Evolutionary conservation across 1,140 invertebrate species (phyloP).

Genomic region (Agraylea sexmaculata): DNA sequence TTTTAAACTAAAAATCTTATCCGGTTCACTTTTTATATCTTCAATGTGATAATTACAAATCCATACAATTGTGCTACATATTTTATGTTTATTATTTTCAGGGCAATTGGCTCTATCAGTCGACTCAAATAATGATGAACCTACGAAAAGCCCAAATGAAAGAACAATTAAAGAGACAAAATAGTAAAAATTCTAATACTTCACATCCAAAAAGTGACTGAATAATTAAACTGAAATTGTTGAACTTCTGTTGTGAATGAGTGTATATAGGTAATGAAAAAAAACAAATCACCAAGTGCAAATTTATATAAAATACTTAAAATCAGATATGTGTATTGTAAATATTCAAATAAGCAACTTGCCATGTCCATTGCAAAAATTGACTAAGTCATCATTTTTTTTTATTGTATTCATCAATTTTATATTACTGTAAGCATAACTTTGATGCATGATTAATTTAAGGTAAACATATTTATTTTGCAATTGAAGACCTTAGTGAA

Average conservation of each 20-base stretch:
- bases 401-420: too few relatives aligned
- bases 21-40: slow-evolving; percentile 4
- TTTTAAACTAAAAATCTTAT: background rate
- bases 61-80: slow-evolving; percentile 9
- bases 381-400: too few relatives aligned
- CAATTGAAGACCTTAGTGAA: too few relatives aligned
- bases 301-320: too few relatives aligned
- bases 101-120: slow-evolving; percentile 78
- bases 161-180: slow-evolving; percentile 36
- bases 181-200: slow-evolving; percentile 3
- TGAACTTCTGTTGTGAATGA: background rate
- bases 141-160: slow-evolving; percentile 65
- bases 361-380: too few relatives aligned
- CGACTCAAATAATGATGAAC: slow-evolving; percentile 72
- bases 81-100: slow-evolving; percentile 28
- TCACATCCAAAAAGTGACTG: background rate
- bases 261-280: background rate
- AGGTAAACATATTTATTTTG: too few relatives aligned
- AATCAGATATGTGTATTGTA: too few relatives aligned
- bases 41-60: slow-evolving; percentile 9
- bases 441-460: too few relatives aligned
- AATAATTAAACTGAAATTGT: background rate
- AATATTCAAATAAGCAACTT: too few relatives aligned
- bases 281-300: slow-evolving; percentile 7
- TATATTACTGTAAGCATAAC: too few relatives aligned